Evolutionary conservation across 2,113 vertebrate species (phyloP).

Genomic region (Pteropus alecto): DNA sequence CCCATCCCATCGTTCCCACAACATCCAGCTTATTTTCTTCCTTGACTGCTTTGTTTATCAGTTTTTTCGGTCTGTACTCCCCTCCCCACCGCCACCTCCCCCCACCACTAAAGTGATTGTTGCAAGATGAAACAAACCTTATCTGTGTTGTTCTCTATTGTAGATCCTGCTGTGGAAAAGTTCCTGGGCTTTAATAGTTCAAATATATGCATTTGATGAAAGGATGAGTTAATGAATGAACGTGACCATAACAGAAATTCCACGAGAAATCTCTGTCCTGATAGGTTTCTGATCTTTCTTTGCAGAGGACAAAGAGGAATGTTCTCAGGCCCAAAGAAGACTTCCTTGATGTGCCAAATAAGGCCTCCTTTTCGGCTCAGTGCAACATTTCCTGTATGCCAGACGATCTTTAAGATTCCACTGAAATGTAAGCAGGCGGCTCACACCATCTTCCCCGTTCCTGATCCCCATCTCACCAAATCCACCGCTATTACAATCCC

Average conservation of each 20-base stretch:
- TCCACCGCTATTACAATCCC: neutral
- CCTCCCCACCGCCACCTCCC: fast-evolving
- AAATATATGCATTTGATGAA: neutral
- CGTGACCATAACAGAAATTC: neutral
- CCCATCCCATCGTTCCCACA: fast-evolving
- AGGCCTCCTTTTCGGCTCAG: neutral
- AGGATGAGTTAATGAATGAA: neutral
- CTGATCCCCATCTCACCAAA: neutral
- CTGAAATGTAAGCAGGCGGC: neutral
- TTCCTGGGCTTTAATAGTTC: neutral
- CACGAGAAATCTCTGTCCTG: neutral
- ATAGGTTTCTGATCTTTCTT: neutral
- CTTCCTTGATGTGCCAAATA: neutral
- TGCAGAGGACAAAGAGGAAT: neutral
- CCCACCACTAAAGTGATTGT: neutral
- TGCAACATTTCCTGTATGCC: neutral
- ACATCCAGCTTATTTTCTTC: neutral
- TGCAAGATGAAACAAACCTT: neutral
- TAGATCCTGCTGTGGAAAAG: neutral
- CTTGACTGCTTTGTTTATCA: neutral
- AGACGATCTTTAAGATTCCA: neutral
- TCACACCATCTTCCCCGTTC: neutral
- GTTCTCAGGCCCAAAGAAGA: neutral
- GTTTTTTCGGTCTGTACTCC: neutral
- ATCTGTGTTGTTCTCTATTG: neutral